A percentile compares a stretch with the other conserved stretches of the same genome.
These are phyloP conservation scores for Semicossyphus pulcher DNA, from an alignment of 2,113 vertebrate species.

Conservation along the genomic window DNA sequence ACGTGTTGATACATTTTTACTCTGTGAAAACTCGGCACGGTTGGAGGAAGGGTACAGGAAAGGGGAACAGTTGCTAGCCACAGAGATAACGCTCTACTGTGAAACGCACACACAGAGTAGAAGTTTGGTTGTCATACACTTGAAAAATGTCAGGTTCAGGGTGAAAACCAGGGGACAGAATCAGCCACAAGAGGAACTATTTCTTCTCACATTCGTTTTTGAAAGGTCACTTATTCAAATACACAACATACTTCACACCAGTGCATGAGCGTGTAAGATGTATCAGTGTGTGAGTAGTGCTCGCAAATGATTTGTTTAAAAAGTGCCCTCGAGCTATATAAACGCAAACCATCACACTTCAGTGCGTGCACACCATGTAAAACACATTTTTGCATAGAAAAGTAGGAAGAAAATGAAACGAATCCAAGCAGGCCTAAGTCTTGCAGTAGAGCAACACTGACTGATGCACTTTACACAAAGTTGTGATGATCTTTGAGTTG, in stretches of 20 bases:
- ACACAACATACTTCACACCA: too few species aligned
- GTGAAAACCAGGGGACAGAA: not conserved
- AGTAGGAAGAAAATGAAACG: too few species aligned
- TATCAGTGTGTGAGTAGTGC: too few species aligned
- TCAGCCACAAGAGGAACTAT: not conserved
- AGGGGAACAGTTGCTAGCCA: not conserved
- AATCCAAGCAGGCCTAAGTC: not conserved
- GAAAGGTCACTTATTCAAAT: not conserved
- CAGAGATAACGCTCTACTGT: slow-evolving; percentile 17
- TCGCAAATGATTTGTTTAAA: too few species aligned
- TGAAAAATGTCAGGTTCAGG: not conserved
- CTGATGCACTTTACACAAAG: not conserved
- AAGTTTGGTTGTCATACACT: not conserved
- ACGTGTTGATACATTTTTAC: not conserved
- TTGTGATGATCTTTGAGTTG: not conserved
- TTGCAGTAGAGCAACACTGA: not conserved
- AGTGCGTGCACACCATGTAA: too few species aligned
- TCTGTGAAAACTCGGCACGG: not conserved
- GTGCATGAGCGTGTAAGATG: too few species aligned
- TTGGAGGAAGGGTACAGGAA: slow-evolving; percentile 44
- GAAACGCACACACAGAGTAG: not conserved
- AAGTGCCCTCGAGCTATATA: too few species aligned
- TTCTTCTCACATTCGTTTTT: not conserved
- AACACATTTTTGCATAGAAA: too few species aligned
- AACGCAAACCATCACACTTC: too few species aligned